These are phyloP conservation scores for Solea solea DNA, from an alignment of 2,113 vertebrate species.

Conservation along the genomic window DNA sequence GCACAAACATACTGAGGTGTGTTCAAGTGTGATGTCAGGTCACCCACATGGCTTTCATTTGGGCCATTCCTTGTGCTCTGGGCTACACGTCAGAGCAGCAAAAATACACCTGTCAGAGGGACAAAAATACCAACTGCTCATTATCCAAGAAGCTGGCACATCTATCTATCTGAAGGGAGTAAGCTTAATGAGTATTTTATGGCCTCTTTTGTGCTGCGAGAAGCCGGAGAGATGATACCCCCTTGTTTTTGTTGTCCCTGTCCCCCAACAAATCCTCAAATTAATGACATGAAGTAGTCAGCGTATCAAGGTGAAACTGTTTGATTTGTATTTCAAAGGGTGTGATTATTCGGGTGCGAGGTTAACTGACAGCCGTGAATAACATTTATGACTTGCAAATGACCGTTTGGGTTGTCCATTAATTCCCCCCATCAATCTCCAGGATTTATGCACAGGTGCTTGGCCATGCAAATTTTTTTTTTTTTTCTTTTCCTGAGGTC, in stretches of 20 bases:
- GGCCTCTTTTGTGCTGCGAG: constrained; percentile 31
- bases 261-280: constrained; percentile 46
- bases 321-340: constrained; percentile 78
- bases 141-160: constrained; percentile 38
- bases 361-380: constrained; percentile 73
- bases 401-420: constrained; percentile 68
- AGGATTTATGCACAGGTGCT: constrained; percentile 80
- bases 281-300: constrained; percentile 61
- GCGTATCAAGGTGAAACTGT: constrained; percentile 64
- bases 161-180: constrained; percentile 38
- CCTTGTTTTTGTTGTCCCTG: constrained; percentile 42
- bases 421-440: constrained; percentile 74
- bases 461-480: constrained; percentile 73
- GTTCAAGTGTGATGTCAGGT: constrained; percentile 27
- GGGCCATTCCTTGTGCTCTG: constrained; percentile 27
- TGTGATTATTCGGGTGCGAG: constrained; percentile 68
- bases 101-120: constrained; percentile 42
- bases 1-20: constrained; percentile 9
- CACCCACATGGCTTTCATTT: constrained; percentile 33
- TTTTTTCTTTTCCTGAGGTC: constrained; percentile 28
- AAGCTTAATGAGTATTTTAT: constrained; percentile 26
- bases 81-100: constrained; percentile 32
- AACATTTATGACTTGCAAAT: constrained; percentile 80
- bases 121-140: constrained; percentile 53
- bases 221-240: constrained; percentile 38